Percentiles rank a stretch among this genome's conserved stretches.
phyloP scores from a whole-genome alignment of 2,888 invertebrate genomes.

The Calameuta filiformis region DNA sequence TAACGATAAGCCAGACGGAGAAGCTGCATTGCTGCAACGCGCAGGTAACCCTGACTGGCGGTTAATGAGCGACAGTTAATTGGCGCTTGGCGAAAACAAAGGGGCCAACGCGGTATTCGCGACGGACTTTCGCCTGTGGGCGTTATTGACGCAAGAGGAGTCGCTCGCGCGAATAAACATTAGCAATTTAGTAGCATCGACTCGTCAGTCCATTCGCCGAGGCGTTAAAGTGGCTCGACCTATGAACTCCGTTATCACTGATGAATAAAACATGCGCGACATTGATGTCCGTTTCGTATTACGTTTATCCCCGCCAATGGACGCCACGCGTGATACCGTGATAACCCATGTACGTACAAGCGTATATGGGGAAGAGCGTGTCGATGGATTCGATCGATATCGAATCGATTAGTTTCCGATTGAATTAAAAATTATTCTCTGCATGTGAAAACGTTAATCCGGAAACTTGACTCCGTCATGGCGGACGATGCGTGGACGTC shows the following conservation, averaged over 20 bases:
- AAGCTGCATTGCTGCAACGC: no score
- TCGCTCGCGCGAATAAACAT: background rate
- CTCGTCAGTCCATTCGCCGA: slow-evolving; percentile 1
- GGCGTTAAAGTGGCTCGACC: slow-evolving; percentile 33
- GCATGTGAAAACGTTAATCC: no score
- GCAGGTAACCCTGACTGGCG: no score
- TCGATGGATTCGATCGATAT: background rate
- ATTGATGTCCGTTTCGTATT: background rate
- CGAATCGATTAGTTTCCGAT: background rate
- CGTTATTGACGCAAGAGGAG: background rate
- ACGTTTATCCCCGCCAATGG: background rate
- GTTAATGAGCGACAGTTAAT: no score
- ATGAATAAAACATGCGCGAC: slow-evolving; percentile 37
- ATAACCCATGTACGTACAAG: no score
- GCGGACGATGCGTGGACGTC: background rate
- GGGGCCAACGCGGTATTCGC: background rate
- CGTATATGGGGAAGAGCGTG: background rate
- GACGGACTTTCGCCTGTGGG: background rate
- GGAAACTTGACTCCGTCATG: no score
- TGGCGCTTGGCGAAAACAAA: background rate
- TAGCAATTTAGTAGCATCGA: slow-evolving; percentile 28
- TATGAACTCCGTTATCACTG: slow-evolving; percentile 33
- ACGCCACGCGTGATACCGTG: background rate
- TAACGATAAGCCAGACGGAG: no score
- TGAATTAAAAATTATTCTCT: background rate